Evolutionary conservation across 1,140 invertebrate species (phyloP), one percentile per base, ranked within the genome.

Genomic region (Pseudomyrmex gracilis): DNA sequence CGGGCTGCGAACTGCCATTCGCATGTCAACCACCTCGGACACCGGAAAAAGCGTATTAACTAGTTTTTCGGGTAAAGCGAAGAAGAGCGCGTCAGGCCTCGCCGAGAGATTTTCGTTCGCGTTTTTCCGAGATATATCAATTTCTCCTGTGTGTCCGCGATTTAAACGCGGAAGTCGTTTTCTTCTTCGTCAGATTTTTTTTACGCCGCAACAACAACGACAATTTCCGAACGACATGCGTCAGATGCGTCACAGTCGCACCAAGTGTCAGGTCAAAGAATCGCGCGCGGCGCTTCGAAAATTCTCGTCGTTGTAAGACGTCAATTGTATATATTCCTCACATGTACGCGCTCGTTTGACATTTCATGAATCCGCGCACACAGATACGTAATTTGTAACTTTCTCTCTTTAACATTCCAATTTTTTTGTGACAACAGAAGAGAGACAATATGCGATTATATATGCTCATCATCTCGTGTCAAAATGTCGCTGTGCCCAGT

Each of bases 1-100:
- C 63, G 55, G 70, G 68, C 87, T 85, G 80, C 80, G 86, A 34
- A 80, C 87, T 87, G 87, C 77, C 87, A 89, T 63, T 88, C 84
- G 76, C 73, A 85, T 49, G 85, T 87, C 85, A 57, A 82, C 17
- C 53, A 34, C 34, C 51, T 15, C 66, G 53, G 53, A 60, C 76
- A 34, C 76, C 45, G 53, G 76, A 71, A 80, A 80, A 80, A 71
- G 66, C 66, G 76, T 66, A 80, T 71, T 70, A 80, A 70, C 76
- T 43, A 57, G 76, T 58, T 78, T 78, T 70, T 78, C 51, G 20
- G 43, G 34, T 34, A 5, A 34, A 34, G 7, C 34, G 43, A n/a
- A n/a, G n/a, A n/a, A 47, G 51, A 58, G 20, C n/a, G n/a, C n/a
- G n/a, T 10, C 17, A 47, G 64, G 64, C 47, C 51, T 77, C 64